phyloP scores from a whole-genome alignment of 2,113 vertebrate species.

The Callipepla californica region DNA sequence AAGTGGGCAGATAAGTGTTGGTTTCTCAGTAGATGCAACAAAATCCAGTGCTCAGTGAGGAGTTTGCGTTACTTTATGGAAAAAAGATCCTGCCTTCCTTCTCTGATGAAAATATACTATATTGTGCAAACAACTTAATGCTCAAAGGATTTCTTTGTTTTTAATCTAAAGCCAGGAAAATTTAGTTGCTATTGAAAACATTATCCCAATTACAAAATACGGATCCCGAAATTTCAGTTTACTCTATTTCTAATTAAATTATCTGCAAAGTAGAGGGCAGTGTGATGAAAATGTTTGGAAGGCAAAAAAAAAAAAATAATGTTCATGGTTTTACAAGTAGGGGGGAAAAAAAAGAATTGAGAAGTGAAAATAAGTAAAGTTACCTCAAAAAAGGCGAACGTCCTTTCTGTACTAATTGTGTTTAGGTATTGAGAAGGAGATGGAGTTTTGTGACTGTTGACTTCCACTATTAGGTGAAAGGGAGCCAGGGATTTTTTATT shows the following conservation, averaged over 20 bases:
- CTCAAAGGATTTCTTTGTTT: not conserved
- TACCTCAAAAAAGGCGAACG: slow-evolving; percentile 74
- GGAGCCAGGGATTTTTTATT: slow-evolving; percentile 77
- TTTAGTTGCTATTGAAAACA: not conserved
- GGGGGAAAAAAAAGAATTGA: not conserved
- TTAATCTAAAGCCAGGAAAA: not conserved
- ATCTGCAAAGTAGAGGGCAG: not conserved
- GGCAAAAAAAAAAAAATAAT: not conserved
- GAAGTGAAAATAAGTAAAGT: slow-evolving; percentile 79
- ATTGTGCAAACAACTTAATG: not conserved
- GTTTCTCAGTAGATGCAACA: not conserved
- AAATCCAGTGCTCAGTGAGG: slow-evolving; percentile 24
- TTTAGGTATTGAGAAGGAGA: slow-evolving; percentile 85
- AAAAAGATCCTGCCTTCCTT: not conserved
- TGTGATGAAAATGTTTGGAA: not conserved
- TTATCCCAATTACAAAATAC: not conserved
- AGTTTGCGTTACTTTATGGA: not conserved
- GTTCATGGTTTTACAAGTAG: not conserved
- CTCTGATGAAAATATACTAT: not conserved
- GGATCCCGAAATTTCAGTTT: not conserved
- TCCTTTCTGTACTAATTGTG: slow-evolving; percentile 85
- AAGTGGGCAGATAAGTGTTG: slow-evolving; percentile 16
- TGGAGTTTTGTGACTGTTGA: slow-evolving; percentile 92
- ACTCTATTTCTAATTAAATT: not conserved
- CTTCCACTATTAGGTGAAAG: slow-evolving; percentile 91